A percentile compares a stretch with the other conserved stretches of the same genome.
Conservation (phyloP, 1,140 invertebrate genomes). For the Euglossa dilemma region DNA sequence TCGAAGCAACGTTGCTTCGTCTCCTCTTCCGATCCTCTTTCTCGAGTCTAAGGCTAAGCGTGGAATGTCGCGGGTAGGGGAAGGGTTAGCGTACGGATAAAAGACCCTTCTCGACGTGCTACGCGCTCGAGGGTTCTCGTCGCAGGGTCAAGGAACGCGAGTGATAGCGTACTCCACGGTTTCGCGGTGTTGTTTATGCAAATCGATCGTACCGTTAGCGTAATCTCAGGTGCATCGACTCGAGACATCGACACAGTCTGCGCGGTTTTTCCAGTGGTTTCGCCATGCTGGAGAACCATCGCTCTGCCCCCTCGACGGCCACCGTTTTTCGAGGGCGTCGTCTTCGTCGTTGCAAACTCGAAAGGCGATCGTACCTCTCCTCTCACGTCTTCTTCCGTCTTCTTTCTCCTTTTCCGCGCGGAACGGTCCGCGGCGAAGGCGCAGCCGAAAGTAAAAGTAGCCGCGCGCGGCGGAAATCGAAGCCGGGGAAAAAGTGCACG, state of each 20-base stretch:
- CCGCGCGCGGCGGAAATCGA: too few relatives aligned
- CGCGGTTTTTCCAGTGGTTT: neutral
- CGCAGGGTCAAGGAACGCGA: conserved; percentile 55
- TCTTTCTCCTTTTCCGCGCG: too few relatives aligned
- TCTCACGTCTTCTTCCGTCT: too few relatives aligned
- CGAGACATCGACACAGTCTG: neutral
- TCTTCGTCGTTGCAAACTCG: neutral
- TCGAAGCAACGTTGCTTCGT: neutral
- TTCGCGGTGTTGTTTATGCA: conserved; percentile 48
- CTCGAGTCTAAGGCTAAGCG: conserved; percentile 41
- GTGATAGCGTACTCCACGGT: conserved; percentile 39
- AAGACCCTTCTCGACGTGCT: conserved; percentile 36
- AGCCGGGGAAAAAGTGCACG: too few relatives aligned
- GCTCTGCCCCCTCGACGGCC: neutral
- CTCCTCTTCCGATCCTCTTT: conserved; percentile 31
- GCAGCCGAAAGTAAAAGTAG: too few relatives aligned
- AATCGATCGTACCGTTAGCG: conserved; percentile 42
- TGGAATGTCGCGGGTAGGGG: conserved; percentile 29
- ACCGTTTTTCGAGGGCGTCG: neutral
- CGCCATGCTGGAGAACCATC: too few relatives aligned
- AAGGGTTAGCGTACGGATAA: conserved; percentile 42
- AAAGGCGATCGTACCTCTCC: neutral
- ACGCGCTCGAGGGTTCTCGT: conserved; percentile 36
- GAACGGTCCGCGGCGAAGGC: too few relatives aligned
- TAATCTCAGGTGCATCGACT: conserved; percentile 22